Evolutionary conservation across 2,888 invertebrate species (phyloP).

Genomic region (Eupithecia abbreviata): DNA sequence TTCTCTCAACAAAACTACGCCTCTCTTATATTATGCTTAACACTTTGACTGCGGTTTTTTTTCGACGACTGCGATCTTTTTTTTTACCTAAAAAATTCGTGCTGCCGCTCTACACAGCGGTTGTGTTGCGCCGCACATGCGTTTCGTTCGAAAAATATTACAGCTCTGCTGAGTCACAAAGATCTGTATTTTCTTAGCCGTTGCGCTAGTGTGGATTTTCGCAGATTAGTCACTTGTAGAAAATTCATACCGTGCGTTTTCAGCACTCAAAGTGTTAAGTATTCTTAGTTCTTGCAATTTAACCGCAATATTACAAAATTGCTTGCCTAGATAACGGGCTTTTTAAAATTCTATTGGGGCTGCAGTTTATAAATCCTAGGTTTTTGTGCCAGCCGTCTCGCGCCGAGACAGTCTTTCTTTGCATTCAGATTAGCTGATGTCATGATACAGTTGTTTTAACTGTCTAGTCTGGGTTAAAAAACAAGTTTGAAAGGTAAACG

Average conservation of each 20-base stretch:
- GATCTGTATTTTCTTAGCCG: too few relatives aligned
- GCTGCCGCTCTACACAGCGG: too few relatives aligned
- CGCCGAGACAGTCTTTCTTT: slow-evolving; percentile 9
- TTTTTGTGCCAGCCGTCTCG: slow-evolving; percentile 27
- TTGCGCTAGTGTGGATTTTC: too few relatives aligned
- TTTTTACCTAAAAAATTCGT: too few relatives aligned
- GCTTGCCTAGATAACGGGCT: neutral
- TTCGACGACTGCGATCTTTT: too few relatives aligned
- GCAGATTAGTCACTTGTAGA: too few relatives aligned
- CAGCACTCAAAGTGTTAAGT: too few relatives aligned
- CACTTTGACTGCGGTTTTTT: too few relatives aligned
- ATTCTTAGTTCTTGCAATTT: neutral
- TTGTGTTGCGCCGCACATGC: too few relatives aligned
- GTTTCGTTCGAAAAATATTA: too few relatives aligned
- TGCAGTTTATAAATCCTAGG: slow-evolving; percentile 27
- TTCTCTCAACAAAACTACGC: neutral
- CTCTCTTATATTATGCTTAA: neutral
- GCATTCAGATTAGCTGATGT: slow-evolving; percentile 29
- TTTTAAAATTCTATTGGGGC: slow-evolving; percentile 15
- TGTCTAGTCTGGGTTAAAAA: slow-evolving; percentile 15
- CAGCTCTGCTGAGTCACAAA: too few relatives aligned
- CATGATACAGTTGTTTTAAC: slow-evolving; percentile 30
- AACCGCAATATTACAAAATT: neutral
- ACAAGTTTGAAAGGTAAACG: slow-evolving; percentile 19
- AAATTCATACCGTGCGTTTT: too few relatives aligned